Evolutionary conservation across 1,140 invertebrate genomes (phyloP).

Genomic region (Drosophila nikananu): DNA sequence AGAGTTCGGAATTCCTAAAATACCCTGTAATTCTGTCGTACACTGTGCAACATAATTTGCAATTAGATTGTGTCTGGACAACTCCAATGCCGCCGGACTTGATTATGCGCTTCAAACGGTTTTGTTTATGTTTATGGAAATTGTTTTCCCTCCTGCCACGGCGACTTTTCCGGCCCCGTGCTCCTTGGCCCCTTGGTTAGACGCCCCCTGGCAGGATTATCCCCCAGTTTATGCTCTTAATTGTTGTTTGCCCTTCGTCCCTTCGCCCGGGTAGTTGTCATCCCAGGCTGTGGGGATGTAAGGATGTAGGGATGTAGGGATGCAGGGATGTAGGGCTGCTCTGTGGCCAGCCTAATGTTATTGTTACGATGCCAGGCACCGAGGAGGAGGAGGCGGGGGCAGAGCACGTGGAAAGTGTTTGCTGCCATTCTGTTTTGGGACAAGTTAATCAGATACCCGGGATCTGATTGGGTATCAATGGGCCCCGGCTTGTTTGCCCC

Average conservation of each 20-base stretch:
- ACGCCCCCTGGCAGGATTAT: constrained; percentile 54
- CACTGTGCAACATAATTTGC: constrained; percentile 68
- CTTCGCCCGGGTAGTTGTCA: constrained; percentile 25
- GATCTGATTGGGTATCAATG: constrained; percentile 32
- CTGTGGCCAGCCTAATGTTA: constrained; percentile 14
- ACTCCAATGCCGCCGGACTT: constrained; percentile 45
- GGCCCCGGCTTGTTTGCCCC: constrained; percentile 20
- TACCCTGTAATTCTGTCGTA: constrained; percentile 2
- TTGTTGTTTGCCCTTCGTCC: constrained; percentile 68
- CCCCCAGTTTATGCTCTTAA: constrained; percentile 72
- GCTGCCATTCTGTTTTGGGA: constrained; percentile 28
- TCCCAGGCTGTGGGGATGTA: neutral
- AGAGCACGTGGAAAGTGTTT: constrained; percentile 22
- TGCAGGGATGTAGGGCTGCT: neutral
- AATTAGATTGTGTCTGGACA: constrained; percentile 59
- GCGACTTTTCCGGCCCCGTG: neutral
- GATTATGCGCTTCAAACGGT: constrained; percentile 69
- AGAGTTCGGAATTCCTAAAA: neutral
- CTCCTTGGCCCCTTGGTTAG: neutral
- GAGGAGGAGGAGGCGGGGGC: neutral
- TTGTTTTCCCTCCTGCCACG: constrained; percentile 48
- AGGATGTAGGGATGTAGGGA: neutral
- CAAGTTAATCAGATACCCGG: constrained; percentile 46
- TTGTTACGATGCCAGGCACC: constrained; percentile 5
- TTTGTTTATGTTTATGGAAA: constrained; percentile 79